Base-by-base conservation (phyloP, 2,888 invertebrate species). In the Drosophila parthenogenetica region DNA sequence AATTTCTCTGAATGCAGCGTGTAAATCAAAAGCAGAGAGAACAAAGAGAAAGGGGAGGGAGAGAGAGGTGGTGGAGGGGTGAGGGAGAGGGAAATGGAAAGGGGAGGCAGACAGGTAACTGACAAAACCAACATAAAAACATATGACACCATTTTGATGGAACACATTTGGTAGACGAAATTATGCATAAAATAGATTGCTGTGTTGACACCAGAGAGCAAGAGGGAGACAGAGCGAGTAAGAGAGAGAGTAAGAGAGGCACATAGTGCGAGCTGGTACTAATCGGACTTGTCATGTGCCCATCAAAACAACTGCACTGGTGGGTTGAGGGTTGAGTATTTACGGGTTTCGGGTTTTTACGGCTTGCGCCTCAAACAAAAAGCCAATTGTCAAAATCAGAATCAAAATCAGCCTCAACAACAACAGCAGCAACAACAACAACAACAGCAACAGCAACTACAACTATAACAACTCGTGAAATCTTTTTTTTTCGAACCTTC, bases 221-320 rank as follows among this genome's bases (percentile, higher is more conserved):
- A 40, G 25, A 13, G 19, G 13, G 58, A 19, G 16, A 29, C n/a
- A 7, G 35, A 10, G 46, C 40, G 37, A 10, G 53, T 11, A 16
- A 16, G 40, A 4, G 40, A n/a, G 40, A 17, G 40, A 19, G 22
- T 22, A 45, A 17, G 39, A 25, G 14, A 14, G 19, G 5, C 5
- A 19, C 29, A 29, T 29, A 19, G 29, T 11, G 32, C 11, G 16
- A 19, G 17, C 25, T 10, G 40, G 42, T 13, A 50, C 76, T 83
- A 83, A 84, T 81, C 80, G 82, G 84, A 81, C 80, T 84, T 83
- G 84, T 84, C 84, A 83, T 78, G 71, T 73, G 76, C 62, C 62
- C 81, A 66, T 83, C 84, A 84, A 53, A 83, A 84, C 84, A 84
- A 59, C 37, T 32, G 37, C 54, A 49, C 2, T 25, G 10, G 43